Base-by-base conservation (phyloP, 2,888 invertebrate species). In the Tridacna crocea region DNA sequence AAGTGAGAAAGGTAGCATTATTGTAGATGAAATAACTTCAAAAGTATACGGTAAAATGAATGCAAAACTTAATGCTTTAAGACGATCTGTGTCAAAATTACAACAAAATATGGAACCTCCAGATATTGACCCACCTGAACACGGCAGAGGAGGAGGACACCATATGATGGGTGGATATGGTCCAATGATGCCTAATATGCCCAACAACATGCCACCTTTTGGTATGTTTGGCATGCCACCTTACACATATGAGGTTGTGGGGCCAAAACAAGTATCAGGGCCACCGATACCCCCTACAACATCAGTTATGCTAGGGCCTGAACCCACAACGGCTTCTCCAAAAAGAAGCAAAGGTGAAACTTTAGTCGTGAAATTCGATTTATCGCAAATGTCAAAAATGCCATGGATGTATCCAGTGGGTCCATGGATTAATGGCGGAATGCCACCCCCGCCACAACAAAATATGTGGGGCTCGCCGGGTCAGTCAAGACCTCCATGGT, bases 61-160 rank as follows among this genome's bases (percentile, higher is more conserved):
- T 61, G 61, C 61, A 61, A 61, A 61, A 24, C 22, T 61, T 4
- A 22, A 61, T 10, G 61, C 61, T 13, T 22, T 61, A 61, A 2
- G n/a, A n/a, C 15, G 22, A 6, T 24, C 61, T 24, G 61, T 61
- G 1, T n/a, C 15, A 24, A 70, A 15, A 22, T 26, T 70, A 51
- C 70, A 70, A 24, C 70, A 51, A 22, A 70, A 46, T 15, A 19
- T 70, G n/a, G 70, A 70, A 51, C 70, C 51, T 17, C 51, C 48
- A 26, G 70, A 70, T 13, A 12, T 70, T 12, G n/a, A 17, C 22
- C 70, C 70, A 12, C 24, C 22, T 4, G 26, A 26, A 24, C 51
- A 51, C 15, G 46, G 46, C 26, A 26, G 51, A 0, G 51, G 48
- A 19, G 13, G 70, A 48, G 46, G 66, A 66, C 27, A 66, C 46